These are phyloP conservation scores for Microcebus jonahi DNA, from an alignment of 2,113 vertebrate genomes.

Conservation along the genomic window DNA sequence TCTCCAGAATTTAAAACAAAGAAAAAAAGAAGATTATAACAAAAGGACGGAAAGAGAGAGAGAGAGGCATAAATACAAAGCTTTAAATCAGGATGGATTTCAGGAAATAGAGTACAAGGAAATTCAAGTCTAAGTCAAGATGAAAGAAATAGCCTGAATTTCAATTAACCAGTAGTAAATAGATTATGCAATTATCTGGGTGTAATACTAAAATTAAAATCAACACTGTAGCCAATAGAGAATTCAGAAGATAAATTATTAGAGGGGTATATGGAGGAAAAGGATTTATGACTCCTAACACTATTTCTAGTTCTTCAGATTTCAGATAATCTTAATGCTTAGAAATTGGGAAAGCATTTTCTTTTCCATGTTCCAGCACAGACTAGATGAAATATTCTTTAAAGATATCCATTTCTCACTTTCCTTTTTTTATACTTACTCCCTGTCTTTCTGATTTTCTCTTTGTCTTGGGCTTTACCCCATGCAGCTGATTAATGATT, in stretches of 20 bases:
- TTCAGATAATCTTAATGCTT: not conserved
- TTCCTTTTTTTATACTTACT: not conserved
- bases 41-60: not conserved
- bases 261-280: not conserved
- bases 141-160: constrained; percentile 21
- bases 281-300: not conserved
- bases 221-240: not conserved
- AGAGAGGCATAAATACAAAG: not conserved
- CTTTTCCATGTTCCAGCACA: not conserved
- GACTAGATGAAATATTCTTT: not conserved
- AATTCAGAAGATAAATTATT: constrained; percentile 6
- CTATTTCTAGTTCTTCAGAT: not conserved
- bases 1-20: constrained; percentile 43
- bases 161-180: not conserved
- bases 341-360: not conserved
- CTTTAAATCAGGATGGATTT: not conserved
- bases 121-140: not conserved
- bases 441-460: not conserved
- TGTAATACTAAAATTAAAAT: constrained; percentile 33
- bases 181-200: not conserved
- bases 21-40: not conserved
- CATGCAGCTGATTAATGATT: not conserved
- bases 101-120: not conserved
- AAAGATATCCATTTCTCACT: not conserved
- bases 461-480: not conserved